A percentile compares a stretch with the other conserved stretches of the same genome.
phyloP scores from a whole-genome alignment of 2,888 invertebrate genomes.

The Caenorhabditis afra region DNA sequence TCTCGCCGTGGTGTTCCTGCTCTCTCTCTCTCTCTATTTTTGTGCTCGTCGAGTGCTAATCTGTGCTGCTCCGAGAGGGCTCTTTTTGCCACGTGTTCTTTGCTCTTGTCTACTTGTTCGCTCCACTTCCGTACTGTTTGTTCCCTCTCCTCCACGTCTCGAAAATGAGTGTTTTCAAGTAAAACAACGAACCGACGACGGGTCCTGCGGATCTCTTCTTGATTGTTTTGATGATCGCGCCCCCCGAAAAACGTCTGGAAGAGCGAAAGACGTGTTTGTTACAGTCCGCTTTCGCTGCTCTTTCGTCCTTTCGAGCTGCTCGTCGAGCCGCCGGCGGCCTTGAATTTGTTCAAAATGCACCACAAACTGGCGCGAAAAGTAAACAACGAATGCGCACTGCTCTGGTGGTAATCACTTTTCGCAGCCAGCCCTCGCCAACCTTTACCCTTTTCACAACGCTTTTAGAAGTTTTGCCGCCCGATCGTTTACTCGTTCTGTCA shows the following conservation, averaged over 20 bases:
- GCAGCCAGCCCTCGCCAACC: conserved; percentile 4
- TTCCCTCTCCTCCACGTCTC: conserved; percentile 16
- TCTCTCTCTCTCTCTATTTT: conserved; percentile 8
- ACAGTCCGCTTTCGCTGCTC: conserved; percentile 10
- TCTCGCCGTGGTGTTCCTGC: neutral
- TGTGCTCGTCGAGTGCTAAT: conserved; percentile 28
- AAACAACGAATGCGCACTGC: conserved; percentile 29
- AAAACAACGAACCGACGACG: neutral
- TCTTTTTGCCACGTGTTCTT: conserved; percentile 29
- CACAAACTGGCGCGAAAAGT: conserved; percentile 52
- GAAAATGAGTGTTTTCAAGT: conserved; percentile 14
- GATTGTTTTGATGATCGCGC: conserved; percentile 37
- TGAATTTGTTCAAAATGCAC: conserved; percentile 32
- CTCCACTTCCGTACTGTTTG: conserved; percentile 24
- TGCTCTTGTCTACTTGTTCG: conserved; percentile 44
- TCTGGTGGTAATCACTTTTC: conserved; percentile 49
- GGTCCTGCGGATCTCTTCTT: neutral
- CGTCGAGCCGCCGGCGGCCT: conserved; percentile 15
- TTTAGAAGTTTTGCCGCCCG: conserved; percentile 12
- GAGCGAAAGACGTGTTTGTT: neutral
- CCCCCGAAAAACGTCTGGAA: conserved; percentile 31
- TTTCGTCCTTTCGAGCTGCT: conserved; percentile 4
- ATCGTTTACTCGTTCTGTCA: neutral
- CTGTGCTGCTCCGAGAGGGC: too few species aligned
- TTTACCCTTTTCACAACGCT: conserved; percentile 14